Percentiles rank a stretch among this genome's conserved stretches.
phyloP scores from a whole-genome alignment of 2,113 vertebrate genomes.

The Lophius piscatorius region DNA sequence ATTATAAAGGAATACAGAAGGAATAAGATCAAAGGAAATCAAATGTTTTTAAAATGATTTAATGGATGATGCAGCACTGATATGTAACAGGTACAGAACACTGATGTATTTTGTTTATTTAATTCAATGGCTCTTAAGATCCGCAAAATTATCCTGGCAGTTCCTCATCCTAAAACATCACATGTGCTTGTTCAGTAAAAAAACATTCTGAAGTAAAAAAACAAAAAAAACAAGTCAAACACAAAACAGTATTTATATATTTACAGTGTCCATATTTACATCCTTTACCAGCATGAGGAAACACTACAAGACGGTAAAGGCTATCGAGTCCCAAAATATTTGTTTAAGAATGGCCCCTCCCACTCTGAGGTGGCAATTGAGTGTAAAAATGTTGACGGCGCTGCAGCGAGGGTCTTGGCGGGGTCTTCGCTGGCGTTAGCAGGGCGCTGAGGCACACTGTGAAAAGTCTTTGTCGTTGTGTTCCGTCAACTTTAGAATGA shows the following conservation, averaged over 20 bases:
- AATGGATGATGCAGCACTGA: conserved; percentile 56
- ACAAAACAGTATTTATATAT: conserved; percentile 59
- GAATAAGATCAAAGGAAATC: conserved; percentile 14
- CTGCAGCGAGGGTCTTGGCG: conserved; percentile 28
- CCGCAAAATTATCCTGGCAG: background rate
- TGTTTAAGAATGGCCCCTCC: conserved; percentile 1
- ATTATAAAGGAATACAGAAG: background rate
- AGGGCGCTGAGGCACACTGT: conserved; percentile 53
- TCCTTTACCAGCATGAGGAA: conserved; percentile 32
- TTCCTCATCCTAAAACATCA: conserved; percentile 19
- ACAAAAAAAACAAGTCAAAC: conserved; percentile 45
- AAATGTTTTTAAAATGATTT: conserved; percentile 45
- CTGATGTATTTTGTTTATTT: conserved; percentile 12
- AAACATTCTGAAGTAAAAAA: conserved; percentile 35
- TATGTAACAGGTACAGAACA: conserved; percentile 61
- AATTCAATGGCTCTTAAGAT: conserved; percentile 18
- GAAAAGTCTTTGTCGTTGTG: conserved; percentile 46
- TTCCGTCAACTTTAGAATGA: conserved; percentile 81
- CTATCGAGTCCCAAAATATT: conserved; percentile 25
- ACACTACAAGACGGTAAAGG: conserved; percentile 27
- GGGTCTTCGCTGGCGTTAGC: conserved; percentile 51
- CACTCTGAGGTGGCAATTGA: conserved; percentile 13
- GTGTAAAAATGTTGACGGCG: background rate
- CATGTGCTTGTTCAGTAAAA: conserved; percentile 48
- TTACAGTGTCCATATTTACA: conserved; percentile 77